Evolutionary conservation across 2,797 vertebrate species (phyloP).

Genomic region (Coregonus sp.): DNA sequence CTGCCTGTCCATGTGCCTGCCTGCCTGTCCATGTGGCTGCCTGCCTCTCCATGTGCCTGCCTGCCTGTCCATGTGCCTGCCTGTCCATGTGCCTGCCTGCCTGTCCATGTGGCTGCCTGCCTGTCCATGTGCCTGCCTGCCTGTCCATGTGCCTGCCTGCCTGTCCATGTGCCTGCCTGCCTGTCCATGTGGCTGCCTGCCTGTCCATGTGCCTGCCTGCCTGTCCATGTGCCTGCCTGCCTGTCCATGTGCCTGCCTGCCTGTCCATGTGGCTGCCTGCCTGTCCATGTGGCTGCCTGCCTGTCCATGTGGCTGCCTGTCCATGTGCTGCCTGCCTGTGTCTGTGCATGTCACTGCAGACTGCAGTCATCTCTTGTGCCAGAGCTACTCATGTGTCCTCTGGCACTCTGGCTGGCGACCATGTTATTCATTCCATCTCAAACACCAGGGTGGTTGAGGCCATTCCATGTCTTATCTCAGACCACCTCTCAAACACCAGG

Average conservation of each 20-base stretch:
- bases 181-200: not conserved
- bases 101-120: not conserved
- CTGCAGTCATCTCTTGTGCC: constrained; percentile 39
- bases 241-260: not conserved
- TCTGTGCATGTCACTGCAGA: constrained; percentile 17
- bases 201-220: not conserved
- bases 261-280: not conserved
- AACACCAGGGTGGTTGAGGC: constrained; percentile 39
- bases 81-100: not conserved
- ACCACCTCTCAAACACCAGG: too few species aligned
- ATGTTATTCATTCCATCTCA: constrained; percentile 56
- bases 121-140: too few species aligned
- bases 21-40: not conserved
- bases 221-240: not conserved
- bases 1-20: not conserved
- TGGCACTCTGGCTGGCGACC: constrained; percentile 53
- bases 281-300: not conserved
- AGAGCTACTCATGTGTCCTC: constrained; percentile 58
- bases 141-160: too few species aligned
- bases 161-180: too few species aligned
- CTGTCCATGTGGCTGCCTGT: constrained; percentile 5
- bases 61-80: not conserved
- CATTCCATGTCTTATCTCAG: constrained; percentile 40
- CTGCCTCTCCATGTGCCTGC: not conserved
- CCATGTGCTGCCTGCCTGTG: constrained; percentile 1